Evolutionary conservation across 2,888 invertebrate genomes (phyloP).

Genomic region (Heteropelma amictum): DNA sequence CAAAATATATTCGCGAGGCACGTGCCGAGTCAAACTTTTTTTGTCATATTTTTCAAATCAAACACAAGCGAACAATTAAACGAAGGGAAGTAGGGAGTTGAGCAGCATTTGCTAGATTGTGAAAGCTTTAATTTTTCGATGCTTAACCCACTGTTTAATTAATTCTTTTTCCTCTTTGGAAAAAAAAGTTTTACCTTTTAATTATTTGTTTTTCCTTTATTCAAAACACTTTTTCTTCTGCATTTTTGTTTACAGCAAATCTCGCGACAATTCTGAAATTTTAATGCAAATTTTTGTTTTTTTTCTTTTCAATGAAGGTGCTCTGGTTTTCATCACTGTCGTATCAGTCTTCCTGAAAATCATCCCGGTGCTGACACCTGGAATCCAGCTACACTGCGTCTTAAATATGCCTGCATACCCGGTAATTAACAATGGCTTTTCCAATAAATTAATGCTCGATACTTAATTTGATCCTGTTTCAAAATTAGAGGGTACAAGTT

Average conservation of each 20-base stretch:
- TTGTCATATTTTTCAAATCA: constrained; percentile 15
- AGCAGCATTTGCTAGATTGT: no score
- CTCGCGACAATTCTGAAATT: no score
- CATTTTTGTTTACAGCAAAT: no score
- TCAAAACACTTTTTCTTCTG: constrained; percentile 39
- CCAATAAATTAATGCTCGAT: neutral
- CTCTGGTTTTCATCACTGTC: constrained; percentile 87
- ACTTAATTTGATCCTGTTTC: neutral
- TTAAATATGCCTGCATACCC: constrained; percentile 87
- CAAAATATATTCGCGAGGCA: constrained; percentile 4
- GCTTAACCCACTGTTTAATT: no score
- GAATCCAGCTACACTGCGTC: constrained; percentile 83
- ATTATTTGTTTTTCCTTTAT: no score
- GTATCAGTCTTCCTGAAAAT: constrained; percentile 83
- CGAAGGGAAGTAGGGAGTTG: neutral
- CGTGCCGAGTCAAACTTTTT: constrained; percentile 9
- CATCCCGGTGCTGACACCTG: constrained; percentile 83
- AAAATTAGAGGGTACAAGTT: neutral
- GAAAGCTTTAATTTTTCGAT: no score
- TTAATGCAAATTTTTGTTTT: neutral
- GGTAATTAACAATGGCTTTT: constrained; percentile 78
- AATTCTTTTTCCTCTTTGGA: no score
- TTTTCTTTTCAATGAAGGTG: constrained; percentile 80
- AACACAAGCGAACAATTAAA: constrained; percentile 30
- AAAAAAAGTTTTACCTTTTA: no score